Percentiles rank a stretch among this genome's conserved stretches.
phyloP scores from a whole-genome alignment of 2,797 vertebrate genomes.

The Hypotaenidia okinawae region DNA sequence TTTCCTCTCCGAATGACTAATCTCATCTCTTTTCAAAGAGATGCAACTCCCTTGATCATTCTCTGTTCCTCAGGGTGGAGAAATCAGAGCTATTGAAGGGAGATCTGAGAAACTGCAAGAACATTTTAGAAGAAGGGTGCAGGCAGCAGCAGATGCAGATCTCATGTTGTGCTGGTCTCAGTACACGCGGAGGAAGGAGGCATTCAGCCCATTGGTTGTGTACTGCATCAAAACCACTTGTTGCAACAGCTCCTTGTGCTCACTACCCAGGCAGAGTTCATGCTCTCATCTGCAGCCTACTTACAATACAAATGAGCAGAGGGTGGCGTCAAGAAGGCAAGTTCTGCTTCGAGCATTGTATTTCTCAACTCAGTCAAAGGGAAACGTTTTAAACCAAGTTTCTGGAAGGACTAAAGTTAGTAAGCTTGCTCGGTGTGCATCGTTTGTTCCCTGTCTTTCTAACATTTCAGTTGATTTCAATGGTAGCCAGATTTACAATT shows the following conservation, averaged over 20 bases:
- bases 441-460: neutral
- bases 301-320: neutral
- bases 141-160: neutral
- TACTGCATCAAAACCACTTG: neutral
- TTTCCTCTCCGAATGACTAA: slow-evolving; percentile 13
- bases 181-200: neutral
- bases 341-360: neutral
- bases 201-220: neutral
- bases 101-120: slow-evolving; percentile 32
- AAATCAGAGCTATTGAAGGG: neutral
- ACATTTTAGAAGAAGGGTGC: neutral
- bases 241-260: neutral
- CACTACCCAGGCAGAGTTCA: neutral
- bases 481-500: neutral
- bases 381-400: neutral
- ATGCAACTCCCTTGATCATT: slow-evolving; percentile 17
- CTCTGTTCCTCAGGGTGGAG: neutral
- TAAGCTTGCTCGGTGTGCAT: neutral
- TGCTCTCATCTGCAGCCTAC: neutral
- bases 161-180: neutral
- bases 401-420: neutral
- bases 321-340: neutral
- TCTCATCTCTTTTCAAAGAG: slow-evolving; percentile 5
- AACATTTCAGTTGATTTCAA: neutral
- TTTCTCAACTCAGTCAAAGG: neutral